Evolutionary conservation across 2,113 vertebrate genomes (phyloP).

Genomic region (Gallinago jamesoni): DNA sequence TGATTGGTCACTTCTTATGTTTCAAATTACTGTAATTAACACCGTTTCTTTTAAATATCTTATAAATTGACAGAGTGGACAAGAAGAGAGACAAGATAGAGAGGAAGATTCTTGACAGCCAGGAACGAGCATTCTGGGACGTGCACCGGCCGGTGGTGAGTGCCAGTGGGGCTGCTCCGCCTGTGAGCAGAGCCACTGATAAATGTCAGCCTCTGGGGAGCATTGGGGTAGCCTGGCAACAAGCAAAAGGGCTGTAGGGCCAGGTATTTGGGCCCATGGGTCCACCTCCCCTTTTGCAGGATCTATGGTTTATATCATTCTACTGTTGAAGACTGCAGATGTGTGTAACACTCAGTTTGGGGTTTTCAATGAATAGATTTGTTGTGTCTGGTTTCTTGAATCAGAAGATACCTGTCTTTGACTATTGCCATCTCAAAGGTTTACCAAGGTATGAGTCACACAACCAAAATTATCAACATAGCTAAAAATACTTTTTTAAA

Average conservation of each 20-base stretch:
- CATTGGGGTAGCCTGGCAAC: neutral
- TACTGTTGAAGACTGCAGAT: neutral
- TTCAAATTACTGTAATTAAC: neutral
- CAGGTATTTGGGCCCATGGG: fast-evolving
- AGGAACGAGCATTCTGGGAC: conserved; percentile 97
- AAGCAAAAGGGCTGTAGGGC: neutral
- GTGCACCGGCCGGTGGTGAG: conserved; percentile 97
- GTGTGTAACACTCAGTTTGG: neutral
- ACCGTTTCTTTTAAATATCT: conserved; percentile 1
- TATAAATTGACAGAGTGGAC: conserved; percentile 83
- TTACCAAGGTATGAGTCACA: neutral
- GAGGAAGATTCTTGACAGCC: conserved; percentile 97
- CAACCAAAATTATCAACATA: neutral
- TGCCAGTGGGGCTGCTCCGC: neutral
- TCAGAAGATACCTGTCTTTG: neutral
- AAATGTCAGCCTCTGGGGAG: neutral
- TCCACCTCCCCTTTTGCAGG: neutral
- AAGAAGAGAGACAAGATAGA: conserved; percentile 99
- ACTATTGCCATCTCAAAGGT: neutral
- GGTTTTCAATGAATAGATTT: neutral
- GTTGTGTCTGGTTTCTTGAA: neutral
- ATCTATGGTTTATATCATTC: neutral
- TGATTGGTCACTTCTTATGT: neutral
- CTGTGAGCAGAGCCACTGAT: neutral
- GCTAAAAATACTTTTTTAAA: conserved; percentile 7